Evolutionary conservation across 2,797 vertebrate genomes (phyloP).

Genomic region (Rhabdophis nuchalis): DNA sequence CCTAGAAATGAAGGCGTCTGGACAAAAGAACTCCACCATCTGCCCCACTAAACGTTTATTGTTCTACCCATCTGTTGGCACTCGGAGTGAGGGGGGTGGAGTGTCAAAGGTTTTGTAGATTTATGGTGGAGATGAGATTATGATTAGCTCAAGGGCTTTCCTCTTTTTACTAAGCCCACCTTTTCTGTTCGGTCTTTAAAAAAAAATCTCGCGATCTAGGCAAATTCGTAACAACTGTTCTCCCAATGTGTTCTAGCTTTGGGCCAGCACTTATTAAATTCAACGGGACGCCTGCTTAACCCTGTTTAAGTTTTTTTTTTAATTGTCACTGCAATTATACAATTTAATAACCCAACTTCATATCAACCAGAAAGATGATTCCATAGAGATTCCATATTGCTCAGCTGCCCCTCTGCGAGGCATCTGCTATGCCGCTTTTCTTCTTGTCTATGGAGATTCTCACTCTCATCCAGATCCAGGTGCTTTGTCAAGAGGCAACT

Average conservation of each 20-base stretch:
- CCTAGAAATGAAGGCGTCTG: slow-evolving; percentile 68
- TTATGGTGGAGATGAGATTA: slow-evolving; percentile 33
- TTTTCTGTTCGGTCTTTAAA: slow-evolving; percentile 5
- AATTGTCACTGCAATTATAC: background rate
- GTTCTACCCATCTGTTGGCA: slow-evolving; percentile 71
- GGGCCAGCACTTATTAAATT: background rate
- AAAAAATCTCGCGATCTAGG: background rate
- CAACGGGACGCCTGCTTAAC: background rate
- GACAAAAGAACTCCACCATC: slow-evolving; percentile 71
- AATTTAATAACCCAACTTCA: background rate
- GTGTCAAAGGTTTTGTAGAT: slow-evolving; percentile 51
- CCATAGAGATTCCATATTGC: background rate
- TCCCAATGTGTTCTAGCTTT: background rate
- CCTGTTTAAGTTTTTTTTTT: background rate
- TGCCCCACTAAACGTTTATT: slow-evolving; percentile 73
- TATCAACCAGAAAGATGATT: background rate
- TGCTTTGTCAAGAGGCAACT: too few relatives aligned
- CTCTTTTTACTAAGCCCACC: slow-evolving; percentile 10
- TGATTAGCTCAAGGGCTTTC: slow-evolving; percentile 51
- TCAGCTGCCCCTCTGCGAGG: too few relatives aligned
- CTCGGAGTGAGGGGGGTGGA: background rate
- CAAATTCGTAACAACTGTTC: background rate
- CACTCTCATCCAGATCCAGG: too few relatives aligned
- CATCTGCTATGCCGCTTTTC: too few relatives aligned
- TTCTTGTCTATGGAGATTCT: too few relatives aligned